Base-by-base conservation (phyloP, 2,113 vertebrate genomes). In the Corythaixoides concolor region DNA sequence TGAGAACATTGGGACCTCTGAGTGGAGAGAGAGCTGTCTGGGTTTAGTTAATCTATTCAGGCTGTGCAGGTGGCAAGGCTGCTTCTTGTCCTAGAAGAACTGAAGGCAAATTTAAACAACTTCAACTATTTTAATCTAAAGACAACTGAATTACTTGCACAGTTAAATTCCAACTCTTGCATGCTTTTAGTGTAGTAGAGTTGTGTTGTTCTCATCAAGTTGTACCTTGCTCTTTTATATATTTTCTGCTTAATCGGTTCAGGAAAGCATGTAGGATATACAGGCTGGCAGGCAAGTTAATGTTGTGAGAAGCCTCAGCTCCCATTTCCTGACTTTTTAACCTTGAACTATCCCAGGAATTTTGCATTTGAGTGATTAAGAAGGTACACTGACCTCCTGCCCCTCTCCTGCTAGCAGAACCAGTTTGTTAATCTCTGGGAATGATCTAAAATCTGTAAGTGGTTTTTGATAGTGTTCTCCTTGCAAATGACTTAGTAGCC, bases 341-440 rank as follows among this genome's bases (percentile, higher is more conserved):
- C 95, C 93, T 96, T 96, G 85, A 91, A 88, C 84, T 95, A 93
- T 95, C 85, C 90, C 90, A 94, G 94, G 96, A 96, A 95, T 95
- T 96, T 95, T 95, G 81, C 72, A 62, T 95, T 55, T 88, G 79
- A 88, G 79, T 89, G 95, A 95, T 96, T 96, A 94, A 93, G 89
- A 79, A 88, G 75, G 90, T 96, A 93, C 79, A 74, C 47, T 93
- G 95, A 88, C 93, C 88, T 94, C 39, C 43, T 92, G 63, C 59
- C 78, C 76, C 66, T 67, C 85, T 80, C 77, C 77, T 96, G 90
- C 88, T 95, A 66, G 81, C 76, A 90, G 89, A 95, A 94, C 91
- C 59, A 56, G 94, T 94, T 96, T 83, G 78, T 90, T 96, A 95
- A 95, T 95, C 90, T 50, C 84, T 62, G 77, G 74, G 85, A 97